phyloP scores from a whole-genome alignment of 2,888 invertebrate genomes.

The Steinernema scapterisci region DNA sequence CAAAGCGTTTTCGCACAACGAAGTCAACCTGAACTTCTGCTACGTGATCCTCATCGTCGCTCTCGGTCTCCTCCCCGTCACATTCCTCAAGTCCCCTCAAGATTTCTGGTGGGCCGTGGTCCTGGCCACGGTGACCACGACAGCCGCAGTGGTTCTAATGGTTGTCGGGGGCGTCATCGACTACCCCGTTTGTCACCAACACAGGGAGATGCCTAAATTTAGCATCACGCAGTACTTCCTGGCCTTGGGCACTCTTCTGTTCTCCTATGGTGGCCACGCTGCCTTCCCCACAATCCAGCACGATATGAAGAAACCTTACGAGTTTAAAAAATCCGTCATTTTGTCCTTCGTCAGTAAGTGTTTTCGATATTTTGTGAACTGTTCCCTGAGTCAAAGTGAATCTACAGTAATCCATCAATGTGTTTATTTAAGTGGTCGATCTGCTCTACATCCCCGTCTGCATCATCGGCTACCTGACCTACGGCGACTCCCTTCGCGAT shows the following conservation, averaged over 20 bases:
- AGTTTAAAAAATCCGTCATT: slow-evolving; percentile 56
- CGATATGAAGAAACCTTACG: slow-evolving; percentile 61
- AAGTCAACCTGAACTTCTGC: slow-evolving; percentile 51
- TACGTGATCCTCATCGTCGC: slow-evolving; percentile 60
- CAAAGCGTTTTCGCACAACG: slow-evolving; percentile 43
- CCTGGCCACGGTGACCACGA: slow-evolving; percentile 64
- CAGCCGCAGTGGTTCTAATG: slow-evolving; percentile 62
- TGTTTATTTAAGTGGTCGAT: slow-evolving; percentile 61
- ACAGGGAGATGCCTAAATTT: slow-evolving; percentile 48
- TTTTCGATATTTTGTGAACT: not conserved
- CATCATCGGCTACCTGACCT: slow-evolving; percentile 57
- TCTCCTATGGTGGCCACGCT: slow-evolving; percentile 63
- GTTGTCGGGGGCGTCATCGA: slow-evolving; percentile 58
- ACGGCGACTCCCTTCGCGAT: slow-evolving; percentile 58
- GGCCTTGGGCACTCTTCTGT: slow-evolving; percentile 63
- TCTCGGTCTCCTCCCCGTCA: slow-evolving; percentile 58
- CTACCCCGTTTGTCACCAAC: slow-evolving; percentile 45
- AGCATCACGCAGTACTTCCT: slow-evolving; percentile 58
- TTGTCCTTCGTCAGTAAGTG: slow-evolving; percentile 58
- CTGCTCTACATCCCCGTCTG: slow-evolving; percentile 60
- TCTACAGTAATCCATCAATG: too few relatives aligned
- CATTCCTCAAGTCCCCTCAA: slow-evolving; percentile 63
- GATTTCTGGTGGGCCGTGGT: slow-evolving; percentile 67
- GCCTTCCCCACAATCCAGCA: slow-evolving; percentile 65
- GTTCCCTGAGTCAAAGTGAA: too few relatives aligned